Evolutionary conservation across 2,888 invertebrate species (phyloP), one percentile per base, ranked within the genome.

Genomic region (Drosophila cracens): DNA sequence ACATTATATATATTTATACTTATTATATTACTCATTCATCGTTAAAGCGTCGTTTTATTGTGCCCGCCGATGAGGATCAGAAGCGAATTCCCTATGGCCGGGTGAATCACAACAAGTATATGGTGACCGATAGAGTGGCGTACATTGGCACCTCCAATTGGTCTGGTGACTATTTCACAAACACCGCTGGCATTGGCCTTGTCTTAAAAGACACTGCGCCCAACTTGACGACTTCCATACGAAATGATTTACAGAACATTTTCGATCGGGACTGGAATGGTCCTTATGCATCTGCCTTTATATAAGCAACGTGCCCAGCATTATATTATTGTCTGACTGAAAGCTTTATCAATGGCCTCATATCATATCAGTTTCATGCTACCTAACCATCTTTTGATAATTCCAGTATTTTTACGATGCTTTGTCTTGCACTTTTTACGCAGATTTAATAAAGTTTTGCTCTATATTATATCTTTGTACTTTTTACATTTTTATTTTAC

Each of bases 111-210:
- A 99, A 98, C 93, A 99, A 99, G 91, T 99, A 99, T 93, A 99
- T 99, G 98, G 99, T 99, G n/a, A 99, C 99, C 0, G 99, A 99
- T 89, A 95, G 95, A 46, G 95, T 96, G 0, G 99, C 98, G 0
- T 99, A 98, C 93, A 97, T 99, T 85, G 99, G 99, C 27, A 99
- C 99, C 0, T 99, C 99, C 43, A 99, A 99, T 94, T 99, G 99
- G 99, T 97, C 98, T 0, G 99, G 97, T 0, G 99, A 99, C 93
- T 99, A 99, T 93, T 99, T 99, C 93, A 95, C 95, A 0, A 94
- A 95, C 84, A 99, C 99, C 0, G 99, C 96, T 2, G 99, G 99
- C 25, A 96, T 97, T 34, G 97, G 96, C 0, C 94, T 98, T 63
- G 94, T 97, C 0, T 91, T 96, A 34, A 92, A 93, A 43, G 94